phyloP scores from a whole-genome alignment of 2,113 vertebrate genomes.

The Pollimyrus isidori region DNA sequence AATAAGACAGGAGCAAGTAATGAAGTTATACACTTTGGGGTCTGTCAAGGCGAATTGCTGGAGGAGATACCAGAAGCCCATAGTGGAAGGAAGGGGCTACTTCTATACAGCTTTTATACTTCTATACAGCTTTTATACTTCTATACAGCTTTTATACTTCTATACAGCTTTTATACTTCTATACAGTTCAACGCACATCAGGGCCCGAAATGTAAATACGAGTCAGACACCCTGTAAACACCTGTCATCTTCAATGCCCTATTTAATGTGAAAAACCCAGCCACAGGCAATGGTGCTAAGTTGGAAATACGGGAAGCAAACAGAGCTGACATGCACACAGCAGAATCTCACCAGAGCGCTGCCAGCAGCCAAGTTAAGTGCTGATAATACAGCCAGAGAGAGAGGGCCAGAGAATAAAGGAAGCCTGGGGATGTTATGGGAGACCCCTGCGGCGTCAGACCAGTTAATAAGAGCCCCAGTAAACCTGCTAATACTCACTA shows the following conservation, averaged over 20 bases:
- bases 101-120: background rate
- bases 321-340: background rate
- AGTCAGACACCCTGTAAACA: background rate
- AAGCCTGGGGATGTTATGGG: background rate
- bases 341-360: background rate
- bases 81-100: background rate
- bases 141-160: background rate
- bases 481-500: background rate
- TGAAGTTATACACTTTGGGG: background rate
- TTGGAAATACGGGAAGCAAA: background rate
- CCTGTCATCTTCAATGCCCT: background rate
- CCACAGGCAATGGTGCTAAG: background rate
- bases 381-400: background rate
- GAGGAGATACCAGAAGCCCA: background rate
- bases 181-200: background rate
- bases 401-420: background rate
- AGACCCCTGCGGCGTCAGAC: background rate
- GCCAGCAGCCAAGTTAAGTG: background rate
- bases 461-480: background rate
- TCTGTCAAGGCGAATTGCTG: background rate
- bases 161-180: background rate
- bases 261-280: background rate
- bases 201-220: background rate
- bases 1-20: background rate
- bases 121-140: background rate